phyloP scores from a whole-genome alignment of 2,888 invertebrate genomes.

The Cyclophora punctaria region DNA sequence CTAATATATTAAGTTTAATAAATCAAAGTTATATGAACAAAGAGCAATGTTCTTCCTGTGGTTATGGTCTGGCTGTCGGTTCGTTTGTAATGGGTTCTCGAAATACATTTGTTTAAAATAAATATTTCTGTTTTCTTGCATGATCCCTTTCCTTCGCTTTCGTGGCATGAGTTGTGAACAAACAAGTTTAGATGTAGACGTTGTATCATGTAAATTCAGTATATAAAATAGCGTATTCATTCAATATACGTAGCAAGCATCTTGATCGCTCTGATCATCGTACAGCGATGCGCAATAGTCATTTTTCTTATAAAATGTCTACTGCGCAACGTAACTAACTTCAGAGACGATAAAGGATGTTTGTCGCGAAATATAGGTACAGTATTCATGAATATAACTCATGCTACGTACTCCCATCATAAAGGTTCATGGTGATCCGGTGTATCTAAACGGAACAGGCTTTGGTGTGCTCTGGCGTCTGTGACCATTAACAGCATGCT shows the following conservation, averaged over 20 bases:
- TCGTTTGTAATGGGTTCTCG: slow-evolving; percentile 64
- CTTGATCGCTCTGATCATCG: no score
- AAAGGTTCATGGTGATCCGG: not conserved
- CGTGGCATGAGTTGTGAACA: slow-evolving; percentile 38
- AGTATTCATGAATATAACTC: slow-evolving; percentile 9
- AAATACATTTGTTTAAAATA: slow-evolving; percentile 64
- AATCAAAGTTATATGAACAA: no score
- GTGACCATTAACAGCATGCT: slow-evolving; percentile 27
- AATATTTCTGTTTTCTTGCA: slow-evolving; percentile 71
- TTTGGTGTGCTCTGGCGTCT: slow-evolving; percentile 21
- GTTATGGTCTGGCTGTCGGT: slow-evolving; percentile 54
- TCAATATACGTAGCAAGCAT: no score
- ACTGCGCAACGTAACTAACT: no score
- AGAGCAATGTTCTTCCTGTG: slow-evolving; percentile 34
- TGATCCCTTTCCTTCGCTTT: slow-evolving; percentile 44
- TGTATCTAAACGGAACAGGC: slow-evolving; percentile 3
- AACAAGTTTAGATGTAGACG: no score
- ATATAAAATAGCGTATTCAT: no score
- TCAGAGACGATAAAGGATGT: no score
- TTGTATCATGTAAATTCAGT: no score
- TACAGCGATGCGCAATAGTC: no score
- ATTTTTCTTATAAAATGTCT: no score
- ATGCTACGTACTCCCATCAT: slow-evolving; percentile 23
- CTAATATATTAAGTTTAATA: not conserved
- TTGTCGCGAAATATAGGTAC: no score